Evolutionary conservation across 1,140 invertebrate species (phyloP).

Genomic region (Brachionus rubens): DNA sequence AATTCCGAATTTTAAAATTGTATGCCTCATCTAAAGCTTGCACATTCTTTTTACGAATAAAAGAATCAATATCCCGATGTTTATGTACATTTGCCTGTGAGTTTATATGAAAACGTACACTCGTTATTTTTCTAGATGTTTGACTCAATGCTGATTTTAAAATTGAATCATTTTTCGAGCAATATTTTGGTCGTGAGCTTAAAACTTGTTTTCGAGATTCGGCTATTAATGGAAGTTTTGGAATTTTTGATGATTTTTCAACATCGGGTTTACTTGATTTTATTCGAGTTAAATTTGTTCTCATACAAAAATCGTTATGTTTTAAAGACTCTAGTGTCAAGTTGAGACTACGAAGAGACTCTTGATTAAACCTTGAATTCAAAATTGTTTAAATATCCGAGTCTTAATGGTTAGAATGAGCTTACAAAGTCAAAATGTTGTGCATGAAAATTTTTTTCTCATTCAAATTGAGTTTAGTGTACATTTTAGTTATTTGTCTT

Average conservation of each 20-base stretch:
- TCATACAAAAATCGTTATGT: background rate
- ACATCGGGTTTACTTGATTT: background rate
- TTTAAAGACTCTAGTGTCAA: slow-evolving; percentile 6
- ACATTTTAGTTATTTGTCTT: slow-evolving; percentile 25
- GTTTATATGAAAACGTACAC: background rate
- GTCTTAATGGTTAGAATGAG: background rate
- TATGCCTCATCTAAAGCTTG: background rate
- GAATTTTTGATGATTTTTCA: background rate
- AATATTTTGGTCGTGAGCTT: too few species aligned
- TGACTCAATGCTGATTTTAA: background rate
- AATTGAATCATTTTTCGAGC: background rate
- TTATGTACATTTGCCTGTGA: background rate
- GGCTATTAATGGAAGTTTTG: background rate
- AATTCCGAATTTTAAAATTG: slow-evolving; percentile 3
- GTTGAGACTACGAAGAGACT: background rate
- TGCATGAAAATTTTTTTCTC: slow-evolving; percentile 9
- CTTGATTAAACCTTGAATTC: slow-evolving; percentile 16
- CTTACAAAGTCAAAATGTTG: background rate
- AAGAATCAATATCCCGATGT: background rate
- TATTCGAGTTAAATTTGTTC: background rate
- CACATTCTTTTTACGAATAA: slow-evolving; percentile 8
- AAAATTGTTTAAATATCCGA: background rate
- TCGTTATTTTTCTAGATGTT: background rate
- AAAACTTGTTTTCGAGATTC: background rate
- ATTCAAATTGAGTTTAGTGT: background rate